phyloP scores from a whole-genome alignment of 2,113 vertebrate species.

The Misgurnus mizolepis region DNA sequence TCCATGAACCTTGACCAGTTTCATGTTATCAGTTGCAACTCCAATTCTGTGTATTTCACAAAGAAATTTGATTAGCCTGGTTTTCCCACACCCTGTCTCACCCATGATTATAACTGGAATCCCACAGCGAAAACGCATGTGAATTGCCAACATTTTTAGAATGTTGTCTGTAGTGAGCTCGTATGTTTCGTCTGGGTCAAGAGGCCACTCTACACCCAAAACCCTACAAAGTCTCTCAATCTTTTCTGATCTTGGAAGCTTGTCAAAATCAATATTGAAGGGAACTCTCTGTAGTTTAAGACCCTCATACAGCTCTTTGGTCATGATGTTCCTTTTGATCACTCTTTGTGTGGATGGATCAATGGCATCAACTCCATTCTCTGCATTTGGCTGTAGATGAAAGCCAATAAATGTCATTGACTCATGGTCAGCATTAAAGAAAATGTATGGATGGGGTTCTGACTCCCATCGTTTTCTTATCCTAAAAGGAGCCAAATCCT shows the following conservation, averaged over 20 bases:
- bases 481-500: constrained; percentile 87
- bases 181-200: constrained; percentile 89
- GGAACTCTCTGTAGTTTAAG: constrained; percentile 82
- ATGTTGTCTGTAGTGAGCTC: constrained; percentile 94
- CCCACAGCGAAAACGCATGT: constrained; percentile 93
- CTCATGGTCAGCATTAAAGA: constrained; percentile 87
- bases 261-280: constrained; percentile 88
- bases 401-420: constrained; percentile 98
- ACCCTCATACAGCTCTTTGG: constrained; percentile 69
- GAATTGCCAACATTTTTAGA: constrained; percentile 91
- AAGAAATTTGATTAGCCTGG: constrained; percentile 88
- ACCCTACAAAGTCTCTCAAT: constrained; percentile 83
- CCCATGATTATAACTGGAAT: constrained; percentile 97
- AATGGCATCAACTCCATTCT: constrained; percentile 78
- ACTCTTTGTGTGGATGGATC: constrained; percentile 69
- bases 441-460: constrained; percentile 93
- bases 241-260: constrained; percentile 80
- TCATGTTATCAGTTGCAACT: constrained; percentile 81
- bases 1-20: constrained; percentile 92
- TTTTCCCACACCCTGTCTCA: constrained; percentile 96
- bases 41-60: constrained; percentile 78
- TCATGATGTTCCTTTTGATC: constrained; percentile 85
- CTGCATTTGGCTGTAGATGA: constrained; percentile 72
- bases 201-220: constrained; percentile 81
- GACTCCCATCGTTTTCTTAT: constrained; percentile 92